Evolutionary conservation across 2,797 vertebrate species (phyloP).

Genomic region (Tarsius wallacei): DNA sequence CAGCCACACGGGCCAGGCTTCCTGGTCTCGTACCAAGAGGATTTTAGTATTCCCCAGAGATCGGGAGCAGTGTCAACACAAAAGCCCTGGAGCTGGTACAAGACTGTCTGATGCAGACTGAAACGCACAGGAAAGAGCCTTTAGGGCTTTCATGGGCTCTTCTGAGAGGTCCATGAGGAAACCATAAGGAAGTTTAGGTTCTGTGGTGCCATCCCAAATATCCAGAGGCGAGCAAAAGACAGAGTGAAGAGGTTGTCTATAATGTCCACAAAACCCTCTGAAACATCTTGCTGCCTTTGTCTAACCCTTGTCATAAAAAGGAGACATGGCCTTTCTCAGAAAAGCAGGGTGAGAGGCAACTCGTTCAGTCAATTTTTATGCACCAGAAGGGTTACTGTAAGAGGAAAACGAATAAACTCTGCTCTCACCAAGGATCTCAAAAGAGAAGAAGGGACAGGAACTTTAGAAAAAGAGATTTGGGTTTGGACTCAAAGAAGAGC

Average conservation of each 20-base stretch:
- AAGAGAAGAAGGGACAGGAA: not conserved
- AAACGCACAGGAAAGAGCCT: not conserved
- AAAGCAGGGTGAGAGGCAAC: not conserved
- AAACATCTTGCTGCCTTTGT: not conserved
- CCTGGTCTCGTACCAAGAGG: not conserved
- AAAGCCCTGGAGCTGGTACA: no score
- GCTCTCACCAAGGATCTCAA: not conserved
- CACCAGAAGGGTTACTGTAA: constrained; percentile 4
- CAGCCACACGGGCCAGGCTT: no score
- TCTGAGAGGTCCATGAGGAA: not conserved
- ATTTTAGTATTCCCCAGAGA: not conserved
- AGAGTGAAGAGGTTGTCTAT: not conserved
- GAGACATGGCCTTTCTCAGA: not conserved
- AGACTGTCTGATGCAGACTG: not conserved
- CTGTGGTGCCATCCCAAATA: not conserved
- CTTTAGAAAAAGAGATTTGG: not conserved
- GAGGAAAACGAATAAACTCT: constrained; percentile 3
- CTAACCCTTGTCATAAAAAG: not conserved
- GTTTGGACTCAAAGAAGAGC: constrained; percentile 1
- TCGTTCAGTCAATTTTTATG: not conserved
- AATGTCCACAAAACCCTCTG: not conserved
- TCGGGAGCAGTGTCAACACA: not conserved
- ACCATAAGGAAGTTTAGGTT: not conserved
- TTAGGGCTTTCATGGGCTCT: not conserved
- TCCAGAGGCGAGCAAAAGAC: not conserved